A percentile compares a stretch with the other conserved stretches of the same genome.
phyloP scores from a whole-genome alignment of 2,888 invertebrate species.

The Capitulum mitella region DNA sequence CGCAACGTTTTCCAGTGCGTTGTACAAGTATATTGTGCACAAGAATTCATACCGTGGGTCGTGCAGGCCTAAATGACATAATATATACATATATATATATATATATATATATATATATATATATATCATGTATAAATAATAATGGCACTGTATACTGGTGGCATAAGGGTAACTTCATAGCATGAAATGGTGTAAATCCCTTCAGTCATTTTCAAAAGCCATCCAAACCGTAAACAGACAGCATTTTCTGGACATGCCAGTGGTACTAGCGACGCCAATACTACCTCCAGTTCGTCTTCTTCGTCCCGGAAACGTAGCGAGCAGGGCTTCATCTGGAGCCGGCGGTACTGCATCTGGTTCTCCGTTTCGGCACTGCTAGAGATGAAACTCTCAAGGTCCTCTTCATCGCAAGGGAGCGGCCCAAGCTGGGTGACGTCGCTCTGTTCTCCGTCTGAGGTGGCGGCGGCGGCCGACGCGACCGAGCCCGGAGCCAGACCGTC shows the following conservation, averaged over 20 bases:
- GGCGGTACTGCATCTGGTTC: neutral
- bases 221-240: too few species aligned
- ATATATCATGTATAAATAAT: too few species aligned
- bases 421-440: neutral
- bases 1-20: too few species aligned
- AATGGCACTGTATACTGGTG: too few species aligned
- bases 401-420: neutral
- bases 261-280: too few species aligned
- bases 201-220: neutral
- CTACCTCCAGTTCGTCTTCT: neutral
- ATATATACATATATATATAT: too few species aligned
- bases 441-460: neutral
- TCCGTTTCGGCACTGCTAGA: neutral
- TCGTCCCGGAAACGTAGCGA: neutral
- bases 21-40: too few species aligned
- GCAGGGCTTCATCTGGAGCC: slow-evolving; percentile 7
- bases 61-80: too few species aligned
- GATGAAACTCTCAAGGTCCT: neutral
- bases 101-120: too few species aligned
- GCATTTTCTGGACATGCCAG: too few species aligned
- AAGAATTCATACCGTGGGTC: too few species aligned
- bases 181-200: neutral
- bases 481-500: neutral
- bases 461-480: neutral
- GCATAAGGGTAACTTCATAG: too few species aligned